Evolutionary conservation across 2,113 vertebrate genomes (phyloP), one percentile per base, ranked within the genome.

Genomic region (Pionites leucogaster): DNA sequence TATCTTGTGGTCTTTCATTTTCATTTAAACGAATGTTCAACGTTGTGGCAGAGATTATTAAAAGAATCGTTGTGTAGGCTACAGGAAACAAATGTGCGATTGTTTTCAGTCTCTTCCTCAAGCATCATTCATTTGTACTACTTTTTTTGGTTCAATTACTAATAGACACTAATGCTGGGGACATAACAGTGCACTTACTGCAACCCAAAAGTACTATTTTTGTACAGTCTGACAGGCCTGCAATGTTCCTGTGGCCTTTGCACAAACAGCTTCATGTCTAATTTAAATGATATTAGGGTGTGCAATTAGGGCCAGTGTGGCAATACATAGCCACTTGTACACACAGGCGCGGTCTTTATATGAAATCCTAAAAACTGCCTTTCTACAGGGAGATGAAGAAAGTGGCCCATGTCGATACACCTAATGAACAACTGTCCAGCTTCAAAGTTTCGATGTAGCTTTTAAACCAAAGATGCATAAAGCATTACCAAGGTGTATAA

Each of bases 341-440:
- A 4, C 0, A 41, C 37, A 72, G 42, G 50, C 69, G 63, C 41
- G n/a, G 17, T 9, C 39, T 62, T 11, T 7, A 7, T 5, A 2
- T 4, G 23, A 27, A 33, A 71, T 7, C 64, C 44, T 41, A 9
- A 1, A 1, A n/a, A 13, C 31, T 52, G 46, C 33, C 27, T 44
- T 42, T 76, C 37, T 35, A 7, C 49, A 53, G 27, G 47, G n/a
- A 75, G 12, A 35, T 22, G 7, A 53, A 59, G 35, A 23, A 39
- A 46, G 28, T 1, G 5, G 24, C 23, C 25, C 16, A 1, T 2
- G 42, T n/a, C 2, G 1, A 9, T 29, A 6, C 22, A 23, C 1
- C 25, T 46, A 7, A 50, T 8, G 18, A 77, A 35, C 23, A 65
- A 5, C 29, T 27, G 46, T 4, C 42, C 47, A 35, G 44, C 52